Base-by-base conservation (phyloP, 37 sponge, comb jelly and placozoan species). In the Oscarella lobularis region DNA sequence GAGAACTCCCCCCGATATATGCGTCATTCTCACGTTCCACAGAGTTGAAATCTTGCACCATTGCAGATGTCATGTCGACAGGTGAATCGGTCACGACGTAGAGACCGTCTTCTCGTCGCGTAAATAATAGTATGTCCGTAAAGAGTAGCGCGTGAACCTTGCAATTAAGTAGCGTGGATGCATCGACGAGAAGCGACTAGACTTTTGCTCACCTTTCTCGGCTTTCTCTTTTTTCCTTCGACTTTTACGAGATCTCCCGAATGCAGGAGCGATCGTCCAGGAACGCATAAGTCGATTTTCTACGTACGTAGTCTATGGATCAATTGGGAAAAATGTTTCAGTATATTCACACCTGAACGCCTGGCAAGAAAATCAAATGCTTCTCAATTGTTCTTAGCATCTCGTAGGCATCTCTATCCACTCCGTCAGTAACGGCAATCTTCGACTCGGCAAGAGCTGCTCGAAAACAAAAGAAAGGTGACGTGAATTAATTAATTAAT, bases 81-180 rank as follows among this genome's bases (percentile, higher is more conserved):
- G 89, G 80, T 2, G 78, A 35, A 39, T 89, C 89, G 1, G 78
- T 41, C 1, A 39, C 73, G 4, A 74, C 67, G 31, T 80, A 67
- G 33, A 81, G 73, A 31, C 35, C 71, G 3, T 85, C 86, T 1
- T 78, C 75, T 1, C 77, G 34, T 38, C 34, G 73, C 3, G 86
- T 82, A 3, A 89, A 33, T 67, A 89, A 70, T 3, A 89, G 31
- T n/a, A 89, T 72, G 78, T 89, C 89, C 1, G 76, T 76, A 75
- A 89, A 85, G 9, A 89, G 74, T 32, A 85, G 65, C 31, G 85
- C 31, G 76, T 79, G 84, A 0, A 77, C 75, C 88, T 87, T 33
- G 1, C 2, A 39, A n/a, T 29, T 3, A 30, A 70, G n/a, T 39
- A 55, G 3, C 4, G 2, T 3, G 29, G 5, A 1, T 5, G 1